Evolutionary conservation across 2,888 invertebrate genomes (phyloP).

Genomic region (Aplocera efformata): DNA sequence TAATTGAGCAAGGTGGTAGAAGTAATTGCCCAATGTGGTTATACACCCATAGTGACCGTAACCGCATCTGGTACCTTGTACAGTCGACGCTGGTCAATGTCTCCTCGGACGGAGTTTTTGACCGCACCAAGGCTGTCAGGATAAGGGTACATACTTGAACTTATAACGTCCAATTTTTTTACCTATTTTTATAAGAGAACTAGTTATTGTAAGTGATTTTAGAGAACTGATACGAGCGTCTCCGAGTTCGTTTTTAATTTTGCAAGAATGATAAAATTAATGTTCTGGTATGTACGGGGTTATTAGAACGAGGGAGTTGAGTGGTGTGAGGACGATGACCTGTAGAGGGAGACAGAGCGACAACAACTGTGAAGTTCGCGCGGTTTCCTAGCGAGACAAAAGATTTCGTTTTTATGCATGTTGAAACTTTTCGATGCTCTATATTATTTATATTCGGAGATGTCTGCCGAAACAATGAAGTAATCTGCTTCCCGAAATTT

Average conservation of each 20-base stretch:
- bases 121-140: slow-evolving; percentile 72
- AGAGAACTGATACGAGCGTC: slow-evolving; percentile 6
- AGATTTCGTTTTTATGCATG: slow-evolving; percentile 24
- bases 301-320: slow-evolving; percentile 72
- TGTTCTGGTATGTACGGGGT: slow-evolving; percentile 60
- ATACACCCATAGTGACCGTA: slow-evolving; percentile 54
- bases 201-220: slow-evolving; percentile 4
- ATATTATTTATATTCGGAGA: no score
- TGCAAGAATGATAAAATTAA: slow-evolving; percentile 43
- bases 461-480: no score
- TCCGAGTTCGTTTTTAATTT: slow-evolving; percentile 7
- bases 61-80: slow-evolving; percentile 50
- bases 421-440: no score
- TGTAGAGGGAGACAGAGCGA: slow-evolving; percentile 72
- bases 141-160: slow-evolving; percentile 62
- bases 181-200: slow-evolving; percentile 19
- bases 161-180: slow-evolving; percentile 40
- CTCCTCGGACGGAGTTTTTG: slow-evolving; percentile 59
- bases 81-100: slow-evolving; percentile 62
- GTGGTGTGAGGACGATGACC: slow-evolving; percentile 72
- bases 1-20: slow-evolving; percentile 65
- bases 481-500: no score
- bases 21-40: slow-evolving; percentile 64
- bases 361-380: slow-evolving; percentile 77
- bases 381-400: slow-evolving; percentile 36